Conservation (phyloP, 1,140 invertebrate genomes). For the Varroa destructor region DNA sequence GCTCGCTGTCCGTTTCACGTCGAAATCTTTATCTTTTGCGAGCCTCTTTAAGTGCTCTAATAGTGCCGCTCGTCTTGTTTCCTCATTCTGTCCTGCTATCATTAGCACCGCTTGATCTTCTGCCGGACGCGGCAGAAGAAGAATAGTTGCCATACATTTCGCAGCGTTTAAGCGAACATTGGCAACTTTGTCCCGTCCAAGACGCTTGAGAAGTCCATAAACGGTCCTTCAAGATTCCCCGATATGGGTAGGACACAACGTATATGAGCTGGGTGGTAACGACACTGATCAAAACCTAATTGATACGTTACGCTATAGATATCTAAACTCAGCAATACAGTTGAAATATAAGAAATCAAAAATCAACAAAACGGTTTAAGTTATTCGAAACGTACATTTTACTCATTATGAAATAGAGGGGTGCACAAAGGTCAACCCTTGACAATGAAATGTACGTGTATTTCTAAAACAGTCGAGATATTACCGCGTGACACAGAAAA, state of each 20-base stretch:
- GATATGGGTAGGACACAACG: neutral
- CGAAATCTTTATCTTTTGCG: slow-evolving; percentile 21
- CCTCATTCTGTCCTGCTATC: too few relatives aligned
- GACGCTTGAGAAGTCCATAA: neutral
- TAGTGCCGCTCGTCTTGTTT: neutral
- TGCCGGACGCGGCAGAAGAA: neutral
- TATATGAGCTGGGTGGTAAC: neutral
- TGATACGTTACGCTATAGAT: neutral
- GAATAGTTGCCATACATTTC: neutral
- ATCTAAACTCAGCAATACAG: neutral
- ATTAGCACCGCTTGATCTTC: neutral
- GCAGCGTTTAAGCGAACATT: slow-evolving; percentile 2
- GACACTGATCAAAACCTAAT: neutral
- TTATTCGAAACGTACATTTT: too few relatives aligned
- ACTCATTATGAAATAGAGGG: too few relatives aligned
- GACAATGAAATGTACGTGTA: too few relatives aligned
- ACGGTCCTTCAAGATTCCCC: neutral
- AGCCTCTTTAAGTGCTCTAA: neutral
- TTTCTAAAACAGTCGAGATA: too few relatives aligned
- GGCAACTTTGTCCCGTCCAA: neutral
- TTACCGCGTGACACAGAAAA: too few relatives aligned
- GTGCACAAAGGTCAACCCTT: too few relatives aligned
- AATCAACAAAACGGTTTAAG: neutral
- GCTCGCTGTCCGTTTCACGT: neutral
- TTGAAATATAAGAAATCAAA: neutral